phyloP scores from a whole-genome alignment of 1,140 invertebrate genomes.

The Pseudachorutes palmiensis region DNA sequence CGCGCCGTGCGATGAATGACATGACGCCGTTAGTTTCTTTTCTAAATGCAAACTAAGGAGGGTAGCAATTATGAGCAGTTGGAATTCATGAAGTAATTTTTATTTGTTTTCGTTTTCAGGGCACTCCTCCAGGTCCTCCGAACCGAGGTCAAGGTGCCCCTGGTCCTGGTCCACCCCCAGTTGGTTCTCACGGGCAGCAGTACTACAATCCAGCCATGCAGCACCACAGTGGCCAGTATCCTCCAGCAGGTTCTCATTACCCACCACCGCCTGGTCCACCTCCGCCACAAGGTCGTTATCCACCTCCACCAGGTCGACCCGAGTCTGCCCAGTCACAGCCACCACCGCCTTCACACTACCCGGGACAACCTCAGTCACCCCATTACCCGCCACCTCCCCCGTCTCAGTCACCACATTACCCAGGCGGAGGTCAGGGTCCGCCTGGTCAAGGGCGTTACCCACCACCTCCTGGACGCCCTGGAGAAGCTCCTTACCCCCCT shows the following conservation, averaged over 20 bases:
- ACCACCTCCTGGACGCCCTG: constrained; percentile 1
- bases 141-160: no score
- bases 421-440: no score
- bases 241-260: constrained; percentile 31
- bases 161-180: constrained; percentile 24
- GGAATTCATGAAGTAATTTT: background rate
- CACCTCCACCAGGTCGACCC: background rate
- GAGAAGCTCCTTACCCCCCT: background rate
- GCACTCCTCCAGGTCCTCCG: constrained; percentile 20
- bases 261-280: constrained; percentile 30
- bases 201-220: constrained; percentile 36
- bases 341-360: constrained; percentile 20
- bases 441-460: background rate
- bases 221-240: constrained; percentile 42
- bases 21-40: no score
- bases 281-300: background rate
- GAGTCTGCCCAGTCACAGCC: background rate
- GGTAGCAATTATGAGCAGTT: background rate
- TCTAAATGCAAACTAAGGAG: no score
- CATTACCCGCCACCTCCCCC: constrained; percentile 24
- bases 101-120: constrained; percentile 14
- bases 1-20: no score
- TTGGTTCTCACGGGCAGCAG: constrained; percentile 21
- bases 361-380: constrained; percentile 24
- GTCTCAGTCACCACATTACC: constrained; percentile 9